phyloP scores from a whole-genome alignment of 2,888 invertebrate genomes.

The Temnothorax ravouxi region DNA sequence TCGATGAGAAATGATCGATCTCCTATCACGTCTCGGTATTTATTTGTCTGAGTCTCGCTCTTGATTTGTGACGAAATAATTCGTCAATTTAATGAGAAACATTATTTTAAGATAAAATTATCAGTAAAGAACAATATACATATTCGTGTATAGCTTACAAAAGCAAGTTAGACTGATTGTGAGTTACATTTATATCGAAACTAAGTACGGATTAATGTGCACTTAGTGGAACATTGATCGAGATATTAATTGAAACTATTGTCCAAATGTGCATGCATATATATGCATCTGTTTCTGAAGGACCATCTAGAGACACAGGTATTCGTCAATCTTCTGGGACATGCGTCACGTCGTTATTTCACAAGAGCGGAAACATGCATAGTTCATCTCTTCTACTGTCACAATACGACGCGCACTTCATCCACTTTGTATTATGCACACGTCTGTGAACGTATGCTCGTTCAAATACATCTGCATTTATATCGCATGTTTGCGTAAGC shows the following conservation, averaged over 20 bases:
- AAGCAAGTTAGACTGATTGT: background rate
- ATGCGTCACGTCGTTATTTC: conserved; percentile 6
- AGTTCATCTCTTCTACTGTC: conserved; percentile 23
- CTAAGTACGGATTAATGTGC: background rate
- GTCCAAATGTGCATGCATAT: background rate
- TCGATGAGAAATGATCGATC: background rate
- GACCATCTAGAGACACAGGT: background rate
- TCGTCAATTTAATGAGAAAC: background rate
- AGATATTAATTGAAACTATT: conserved; percentile 31
- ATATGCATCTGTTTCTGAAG: conserved; percentile 19
- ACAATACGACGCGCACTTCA: conserved; percentile 1
- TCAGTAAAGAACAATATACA: background rate
- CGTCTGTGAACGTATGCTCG: background rate
- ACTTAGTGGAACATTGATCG: conserved; percentile 15
- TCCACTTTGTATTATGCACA: conserved; percentile 30
- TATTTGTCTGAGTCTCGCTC: background rate
- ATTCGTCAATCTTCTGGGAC: conserved; percentile 14
- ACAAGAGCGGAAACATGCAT: conserved; percentile 7
- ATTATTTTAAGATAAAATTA: background rate
- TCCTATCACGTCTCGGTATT: background rate
- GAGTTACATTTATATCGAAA: background rate
- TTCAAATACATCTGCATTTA: conserved; percentile 31
- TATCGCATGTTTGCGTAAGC: conserved; percentile 34
- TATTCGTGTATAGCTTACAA: background rate
- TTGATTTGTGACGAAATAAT: background rate